phyloP scores from a whole-genome alignment of 2,113 vertebrate species.

The Scophthalmus maximus region DNA sequence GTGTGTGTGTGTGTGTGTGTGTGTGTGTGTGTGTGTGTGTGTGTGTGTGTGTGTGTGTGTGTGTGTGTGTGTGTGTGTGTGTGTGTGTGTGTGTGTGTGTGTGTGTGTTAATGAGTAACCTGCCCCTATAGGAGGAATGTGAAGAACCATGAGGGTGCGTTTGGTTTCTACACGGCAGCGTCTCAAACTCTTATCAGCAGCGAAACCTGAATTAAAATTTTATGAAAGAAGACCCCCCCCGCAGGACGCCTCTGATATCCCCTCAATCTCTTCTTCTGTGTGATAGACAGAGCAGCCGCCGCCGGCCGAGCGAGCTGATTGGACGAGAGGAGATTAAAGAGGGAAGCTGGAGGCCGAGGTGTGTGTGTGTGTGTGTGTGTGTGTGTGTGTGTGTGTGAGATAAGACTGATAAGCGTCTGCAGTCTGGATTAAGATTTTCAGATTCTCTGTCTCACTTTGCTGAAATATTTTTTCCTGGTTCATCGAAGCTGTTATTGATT shows the following conservation, averaged over 20 bases:
- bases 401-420: too few species aligned
- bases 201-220: too few species aligned
- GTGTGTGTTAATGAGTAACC: slow-evolving; percentile 38
- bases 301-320: slow-evolving; percentile 19
- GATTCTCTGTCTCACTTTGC: neutral
- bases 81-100: too few species aligned
- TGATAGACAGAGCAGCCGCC: slow-evolving; percentile 54
- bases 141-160: slow-evolving; percentile 16
- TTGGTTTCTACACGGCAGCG: slow-evolving; percentile 18
- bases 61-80: too few species aligned
- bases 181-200: neutral
- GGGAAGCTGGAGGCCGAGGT: slow-evolving; percentile 9
- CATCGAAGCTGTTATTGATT: neutral
- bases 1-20: too few species aligned
- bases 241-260: slow-evolving; percentile 24
- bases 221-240: neutral
- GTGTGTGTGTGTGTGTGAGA: too few species aligned
- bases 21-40: too few species aligned
- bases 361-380: neutral
- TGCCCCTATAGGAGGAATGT: slow-evolving; percentile 6
- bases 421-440: neutral
- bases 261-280: slow-evolving; percentile 45
- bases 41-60: too few species aligned
- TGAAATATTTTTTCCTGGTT: too few species aligned
- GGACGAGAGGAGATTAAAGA: slow-evolving; percentile 49